A percentile compares a stretch with the other conserved stretches of the same genome.
Evolutionary conservation across 2,797 vertebrate genomes (phyloP).

Genomic region (Gila robusta): DNA sequence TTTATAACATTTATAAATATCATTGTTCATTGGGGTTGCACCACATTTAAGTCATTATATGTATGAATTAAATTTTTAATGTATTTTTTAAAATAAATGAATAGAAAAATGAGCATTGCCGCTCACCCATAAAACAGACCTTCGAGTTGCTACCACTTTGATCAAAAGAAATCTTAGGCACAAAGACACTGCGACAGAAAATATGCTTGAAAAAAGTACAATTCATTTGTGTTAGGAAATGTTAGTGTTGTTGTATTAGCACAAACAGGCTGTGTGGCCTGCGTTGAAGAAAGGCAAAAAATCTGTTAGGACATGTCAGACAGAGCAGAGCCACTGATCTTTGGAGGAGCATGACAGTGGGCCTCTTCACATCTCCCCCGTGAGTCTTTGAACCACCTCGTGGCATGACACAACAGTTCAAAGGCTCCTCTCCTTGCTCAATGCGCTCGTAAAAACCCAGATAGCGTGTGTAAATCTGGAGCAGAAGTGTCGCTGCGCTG

Average conservation of each 20-base stretch:
- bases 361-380: conserved; percentile 35
- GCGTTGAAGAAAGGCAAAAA: conserved; percentile 30
- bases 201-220: background rate
- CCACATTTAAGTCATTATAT: background rate
- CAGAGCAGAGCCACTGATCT: conserved; percentile 20
- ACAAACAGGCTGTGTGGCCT: conserved; percentile 33
- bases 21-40: too few relatives aligned
- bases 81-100: background rate
- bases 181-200: background rate
- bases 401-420: conserved; percentile 52
- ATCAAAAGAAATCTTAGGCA: background rate
- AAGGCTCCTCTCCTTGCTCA: conserved; percentile 48
- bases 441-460: conserved; percentile 42
- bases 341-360: conserved; percentile 43
- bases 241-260: background rate
- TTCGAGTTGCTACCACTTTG: background rate
- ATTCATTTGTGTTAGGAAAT: background rate
- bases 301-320: conserved; percentile 46
- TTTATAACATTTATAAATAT: background rate
- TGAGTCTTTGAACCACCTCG: conserved; percentile 44
- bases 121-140: background rate
- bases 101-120: background rate
- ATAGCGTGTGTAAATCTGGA: conserved; percentile 54
- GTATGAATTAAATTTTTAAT: background rate
- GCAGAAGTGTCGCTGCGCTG: conserved; percentile 36